phyloP scores from a whole-genome alignment of 1,140 invertebrate genomes.

The Tribolium madens region DNA sequence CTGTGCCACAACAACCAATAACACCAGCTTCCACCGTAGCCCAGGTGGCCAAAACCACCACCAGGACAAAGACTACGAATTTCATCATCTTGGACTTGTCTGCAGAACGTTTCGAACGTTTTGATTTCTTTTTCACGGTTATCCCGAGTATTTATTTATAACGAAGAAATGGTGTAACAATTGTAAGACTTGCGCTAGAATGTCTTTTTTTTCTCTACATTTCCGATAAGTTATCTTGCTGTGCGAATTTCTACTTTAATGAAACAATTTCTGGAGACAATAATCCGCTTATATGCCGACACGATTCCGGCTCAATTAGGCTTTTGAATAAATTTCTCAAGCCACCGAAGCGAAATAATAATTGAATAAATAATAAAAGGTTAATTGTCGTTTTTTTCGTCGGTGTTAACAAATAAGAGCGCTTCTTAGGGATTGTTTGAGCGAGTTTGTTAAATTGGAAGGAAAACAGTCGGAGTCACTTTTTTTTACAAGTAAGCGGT shows the following conservation, averaged over 20 bases:
- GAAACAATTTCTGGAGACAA: constrained; percentile 28
- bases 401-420: not conserved
- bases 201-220: not conserved
- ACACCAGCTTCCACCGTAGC: not conserved
- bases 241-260: constrained; percentile 6
- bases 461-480: constrained; percentile 1
- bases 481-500: constrained; percentile 9
- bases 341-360: not conserved
- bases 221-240: not conserved
- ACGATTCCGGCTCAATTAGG: constrained; percentile 24
- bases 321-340: constrained; percentile 18
- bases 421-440: not conserved
- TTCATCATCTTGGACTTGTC: not conserved
- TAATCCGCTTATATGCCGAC: constrained; percentile 16
- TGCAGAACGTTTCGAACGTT: not conserved
- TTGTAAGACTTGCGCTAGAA: not conserved
- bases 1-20: not conserved
- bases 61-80: not conserved
- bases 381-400: not conserved
- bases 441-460: constrained; percentile 10
- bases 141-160: constrained; percentile 1
- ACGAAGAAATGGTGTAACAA: not conserved
- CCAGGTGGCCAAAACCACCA: constrained; percentile 5
- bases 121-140: not conserved
- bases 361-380: constrained; percentile 14